Base-by-base conservation (phyloP, 2,113 vertebrate genomes). In the Notechis scutatus region DNA sequence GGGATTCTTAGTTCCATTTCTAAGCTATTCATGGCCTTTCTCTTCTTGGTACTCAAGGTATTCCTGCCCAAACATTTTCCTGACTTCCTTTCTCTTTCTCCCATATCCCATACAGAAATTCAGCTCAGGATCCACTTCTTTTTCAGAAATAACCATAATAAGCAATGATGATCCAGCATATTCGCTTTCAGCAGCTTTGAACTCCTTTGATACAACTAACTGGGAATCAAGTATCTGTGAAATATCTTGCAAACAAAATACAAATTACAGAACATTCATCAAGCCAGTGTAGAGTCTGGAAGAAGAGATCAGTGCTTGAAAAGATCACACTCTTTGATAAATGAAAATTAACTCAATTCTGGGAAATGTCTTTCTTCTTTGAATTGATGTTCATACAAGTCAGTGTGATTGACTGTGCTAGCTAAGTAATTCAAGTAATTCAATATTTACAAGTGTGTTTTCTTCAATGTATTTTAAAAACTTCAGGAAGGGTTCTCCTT, bases 391-490 rank as follows among this genome's bases (percentile, higher is more conserved):
- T 24, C 7, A 7, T 50, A 0, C 26, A 42, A 4, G 69, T 92
- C 90, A n/a, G 64, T 10, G 3, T 10, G 26, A 85, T 90, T 95
- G 20, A 2, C 86, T 91, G 87, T 92, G 56, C 88, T 42, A 91
- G 34, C 69, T 2, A 59, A 91, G 56, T 24, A 34, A 54, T 23
- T 14, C 14, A 86, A 94, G 90, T 0, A 42, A 94, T 3, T 9
- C 86, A 45, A 54, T 90, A 1, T 5, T 29, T 56, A 29, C 26
- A 69, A 93, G 45, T 74, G 92, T 92, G 11, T 92, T 50, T 0
- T 54, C 1, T 93, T 6, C 0, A 64, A 89, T 47, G 3, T 3
- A 0, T 0, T 0, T 90, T 26, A 0, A 29, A 45, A 52, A 0
- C 90, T 86, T 24, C 11, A 89, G 52, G 26, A 94, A 45, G 55